A percentile compares a stretch with the other conserved stretches of the same genome.
Conservation (phyloP, 2,113 vertebrate species). For the Laticauda colubrina region DNA sequence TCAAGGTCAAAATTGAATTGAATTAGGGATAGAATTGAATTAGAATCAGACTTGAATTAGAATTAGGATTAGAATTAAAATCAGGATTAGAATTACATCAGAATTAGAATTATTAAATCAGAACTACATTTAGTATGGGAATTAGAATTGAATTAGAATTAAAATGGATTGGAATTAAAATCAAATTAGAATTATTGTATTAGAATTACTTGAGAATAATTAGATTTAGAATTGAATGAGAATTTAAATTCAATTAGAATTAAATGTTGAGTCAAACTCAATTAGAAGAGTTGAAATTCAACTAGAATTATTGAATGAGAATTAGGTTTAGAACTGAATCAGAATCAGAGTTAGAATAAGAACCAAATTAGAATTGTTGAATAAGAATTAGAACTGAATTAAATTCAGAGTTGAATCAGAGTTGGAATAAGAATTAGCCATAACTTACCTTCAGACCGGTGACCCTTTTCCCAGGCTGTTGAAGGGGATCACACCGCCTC, state of each 20-base stretch:
- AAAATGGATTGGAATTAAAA: no score
- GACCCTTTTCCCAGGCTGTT: conserved; percentile 76
- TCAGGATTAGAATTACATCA: neutral
- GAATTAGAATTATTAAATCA: neutral
- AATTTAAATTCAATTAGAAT: neutral
- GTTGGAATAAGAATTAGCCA: neutral
- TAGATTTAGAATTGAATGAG: no score
- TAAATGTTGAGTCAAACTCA: neutral
- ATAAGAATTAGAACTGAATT: neutral
- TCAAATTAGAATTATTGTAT: no score
- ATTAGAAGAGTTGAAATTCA: neutral
- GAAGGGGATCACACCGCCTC: conserved; percentile 81
- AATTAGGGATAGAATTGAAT: neutral
- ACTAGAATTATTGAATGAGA: neutral
- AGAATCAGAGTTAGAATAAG: neutral
- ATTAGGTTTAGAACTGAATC: no score
- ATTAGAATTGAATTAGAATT: neutral
- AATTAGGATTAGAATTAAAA: neutral
- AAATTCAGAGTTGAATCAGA: neutral
- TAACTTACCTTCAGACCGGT: neutral
- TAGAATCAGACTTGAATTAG: neutral
- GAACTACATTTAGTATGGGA: neutral
- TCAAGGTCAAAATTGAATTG: neutral
- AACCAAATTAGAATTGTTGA: neutral
- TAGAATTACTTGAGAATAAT: no score